Evolutionary conservation across 2,797 vertebrate genomes (phyloP), one percentile per base, ranked within the genome.

Genomic region (Linurgus olivaceus): DNA sequence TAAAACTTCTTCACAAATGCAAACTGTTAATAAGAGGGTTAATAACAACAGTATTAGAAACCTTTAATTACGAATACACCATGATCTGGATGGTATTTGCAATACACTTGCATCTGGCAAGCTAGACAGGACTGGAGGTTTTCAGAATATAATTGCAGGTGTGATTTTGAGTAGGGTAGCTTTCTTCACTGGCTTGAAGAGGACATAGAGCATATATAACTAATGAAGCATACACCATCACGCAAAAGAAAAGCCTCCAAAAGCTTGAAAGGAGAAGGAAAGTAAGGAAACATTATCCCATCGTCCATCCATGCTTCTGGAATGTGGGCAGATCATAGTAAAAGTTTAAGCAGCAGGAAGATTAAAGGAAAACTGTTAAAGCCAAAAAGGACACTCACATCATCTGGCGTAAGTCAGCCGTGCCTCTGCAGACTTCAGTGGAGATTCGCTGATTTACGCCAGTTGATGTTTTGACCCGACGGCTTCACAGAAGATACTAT

Each of bases 1-100:
- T 33, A 47, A 88, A 92, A 72, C 40, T 98, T 97, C 37, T 98
- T 98, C 98, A 97, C 86, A 94, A 96, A 97, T 97, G 98, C 97
- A 98, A 98, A 97, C 94, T 97, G 95, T 97, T 98, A 98, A 97
- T 98, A 97, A 98, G 96, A 97, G 88, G 95, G 96, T 96, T 95
- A 86, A 78, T 93, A 97, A 93, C 88, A 97, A 81, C 81, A 94
- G 81, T 58, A 55, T 93, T 95, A 95, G 91, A 96, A 97, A 97
- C 59, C 96, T 98, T 98, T 98, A 98, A 98, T 98, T 98, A 98
- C 82, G 95, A 97, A 97, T 96, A 94, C 88, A 92, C 88, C 93
- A 96, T 91, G 61, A 96, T 85, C 81, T 66, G 96, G 94, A 82
- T 95, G 67, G 96, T 97, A 98, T 98, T 98, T 98, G 98, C 96